Conservation (phyloP, 1,140 invertebrate genomes). For the Spodoptera litura region DNA sequence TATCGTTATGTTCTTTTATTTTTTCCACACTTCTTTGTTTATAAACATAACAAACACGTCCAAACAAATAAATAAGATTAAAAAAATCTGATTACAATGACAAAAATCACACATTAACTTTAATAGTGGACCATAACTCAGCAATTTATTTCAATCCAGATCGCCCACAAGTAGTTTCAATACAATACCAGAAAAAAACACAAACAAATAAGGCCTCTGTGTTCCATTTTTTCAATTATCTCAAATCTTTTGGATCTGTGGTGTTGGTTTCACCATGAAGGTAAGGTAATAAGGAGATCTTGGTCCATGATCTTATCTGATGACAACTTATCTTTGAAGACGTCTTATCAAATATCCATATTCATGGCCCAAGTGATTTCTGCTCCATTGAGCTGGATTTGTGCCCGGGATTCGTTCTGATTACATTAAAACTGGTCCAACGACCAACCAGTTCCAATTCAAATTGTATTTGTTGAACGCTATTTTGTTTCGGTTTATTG, state of each 20-base stretch:
- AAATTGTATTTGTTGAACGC: constrained; percentile 30
- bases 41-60: too few relatives aligned
- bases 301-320: constrained; percentile 61
- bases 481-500: constrained; percentile 31
- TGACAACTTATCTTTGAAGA: constrained; percentile 62
- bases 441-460: constrained; percentile 25
- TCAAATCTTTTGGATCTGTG: constrained; percentile 59
- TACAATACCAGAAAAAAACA: constrained; percentile 7
- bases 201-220: constrained; percentile 36
- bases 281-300: constrained; percentile 40
- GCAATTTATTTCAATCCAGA: constrained; percentile 3
- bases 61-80: neutral
- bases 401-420: constrained; percentile 52
- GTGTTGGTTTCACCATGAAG: constrained; percentile 69
- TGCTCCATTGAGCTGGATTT: constrained; percentile 55
- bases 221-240: constrained; percentile 63
- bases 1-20: too few relatives aligned
- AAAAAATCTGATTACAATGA: neutral
- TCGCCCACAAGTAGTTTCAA: constrained; percentile 16
- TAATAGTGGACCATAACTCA: neutral
- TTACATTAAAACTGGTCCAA: constrained; percentile 57
- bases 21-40: too few relatives aligned
- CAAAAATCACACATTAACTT: neutral
- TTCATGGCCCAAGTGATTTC: constrained; percentile 57
- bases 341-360: constrained; percentile 62